Conservation (phyloP, 2,113 vertebrate species). For the Rafetus swinhoei region DNA sequence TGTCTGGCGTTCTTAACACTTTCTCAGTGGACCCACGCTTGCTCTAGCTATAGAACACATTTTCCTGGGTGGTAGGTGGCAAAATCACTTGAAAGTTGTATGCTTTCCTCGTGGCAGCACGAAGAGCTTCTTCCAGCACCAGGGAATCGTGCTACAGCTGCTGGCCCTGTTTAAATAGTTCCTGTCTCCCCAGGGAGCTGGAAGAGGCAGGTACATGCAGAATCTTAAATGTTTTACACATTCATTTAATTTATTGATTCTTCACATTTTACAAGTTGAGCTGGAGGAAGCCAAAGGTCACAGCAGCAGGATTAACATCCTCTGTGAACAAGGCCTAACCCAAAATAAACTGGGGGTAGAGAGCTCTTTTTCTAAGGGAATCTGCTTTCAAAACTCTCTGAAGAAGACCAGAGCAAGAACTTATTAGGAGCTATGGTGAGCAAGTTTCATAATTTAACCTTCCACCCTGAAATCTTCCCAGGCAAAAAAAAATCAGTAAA, state of each 20-base stretch:
- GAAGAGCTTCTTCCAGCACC: background rate
- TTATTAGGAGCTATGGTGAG: background rate
- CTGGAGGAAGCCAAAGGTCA: background rate
- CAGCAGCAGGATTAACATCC: background rate
- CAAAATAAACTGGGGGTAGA: background rate
- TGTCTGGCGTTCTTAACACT: background rate
- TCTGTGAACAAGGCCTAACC: background rate
- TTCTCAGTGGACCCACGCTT: background rate
- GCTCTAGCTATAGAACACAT: background rate
- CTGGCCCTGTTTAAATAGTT: background rate
- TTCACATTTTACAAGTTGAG: fast-evolving
- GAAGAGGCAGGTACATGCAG: background rate
- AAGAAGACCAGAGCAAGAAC: background rate
- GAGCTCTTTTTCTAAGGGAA: background rate
- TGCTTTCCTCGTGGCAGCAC: background rate
- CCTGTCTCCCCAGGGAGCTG: fast-evolving
- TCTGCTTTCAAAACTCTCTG: background rate
- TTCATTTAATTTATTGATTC: background rate
- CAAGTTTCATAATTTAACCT: background rate
- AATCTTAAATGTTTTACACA: background rate
- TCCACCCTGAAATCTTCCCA: background rate
- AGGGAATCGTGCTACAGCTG: too few relatives aligned
- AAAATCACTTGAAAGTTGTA: background rate
- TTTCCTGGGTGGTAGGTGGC: fast-evolving
- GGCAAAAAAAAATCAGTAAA: background rate